A percentile compares a stretch with the other conserved stretches of the same genome.
phyloP scores from a whole-genome alignment of 2,797 vertebrate species.

The Alca torda region DNA sequence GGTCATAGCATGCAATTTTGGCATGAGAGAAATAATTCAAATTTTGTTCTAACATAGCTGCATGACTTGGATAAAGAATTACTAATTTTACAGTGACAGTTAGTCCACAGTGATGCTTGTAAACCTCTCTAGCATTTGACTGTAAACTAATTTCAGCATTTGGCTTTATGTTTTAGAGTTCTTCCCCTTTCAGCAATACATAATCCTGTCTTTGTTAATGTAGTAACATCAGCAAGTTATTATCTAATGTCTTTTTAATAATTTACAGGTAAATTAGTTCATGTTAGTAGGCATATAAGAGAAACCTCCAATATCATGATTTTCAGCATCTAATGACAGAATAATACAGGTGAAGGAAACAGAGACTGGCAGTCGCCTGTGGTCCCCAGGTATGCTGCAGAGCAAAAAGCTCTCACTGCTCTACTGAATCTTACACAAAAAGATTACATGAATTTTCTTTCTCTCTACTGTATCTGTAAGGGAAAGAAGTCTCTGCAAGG shows the following conservation, averaged over 20 bases:
- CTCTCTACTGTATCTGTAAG: not conserved
- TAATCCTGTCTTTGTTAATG: not conserved
- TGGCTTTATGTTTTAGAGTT: not conserved
- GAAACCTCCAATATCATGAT: not conserved
- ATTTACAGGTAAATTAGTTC: not conserved
- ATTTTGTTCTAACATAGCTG: not conserved
- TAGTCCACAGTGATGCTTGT: not conserved
- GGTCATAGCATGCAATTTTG: not conserved
- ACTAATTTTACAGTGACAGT: not conserved
- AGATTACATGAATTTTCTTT: not conserved
- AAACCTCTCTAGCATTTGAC: not conserved
- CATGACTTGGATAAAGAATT: not conserved
- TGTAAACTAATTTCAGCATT: not conserved
- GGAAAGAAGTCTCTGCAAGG: not conserved
- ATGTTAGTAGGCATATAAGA: not conserved
- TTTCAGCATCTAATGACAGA: not conserved
- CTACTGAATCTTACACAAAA: not conserved
- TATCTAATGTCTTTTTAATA: not conserved
- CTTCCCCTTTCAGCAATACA: not conserved
- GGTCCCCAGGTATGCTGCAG: not conserved
- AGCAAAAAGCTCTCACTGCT: not conserved
- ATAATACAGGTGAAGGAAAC: not conserved
- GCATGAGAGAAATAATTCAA: not conserved
- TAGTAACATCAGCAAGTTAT: not conserved
- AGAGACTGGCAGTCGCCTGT: rapidly evolving